A percentile compares a stretch with the other conserved stretches of the same genome.
Conservation (phyloP, 2,797 vertebrate species). For the Threskiornis aethiopicus region DNA sequence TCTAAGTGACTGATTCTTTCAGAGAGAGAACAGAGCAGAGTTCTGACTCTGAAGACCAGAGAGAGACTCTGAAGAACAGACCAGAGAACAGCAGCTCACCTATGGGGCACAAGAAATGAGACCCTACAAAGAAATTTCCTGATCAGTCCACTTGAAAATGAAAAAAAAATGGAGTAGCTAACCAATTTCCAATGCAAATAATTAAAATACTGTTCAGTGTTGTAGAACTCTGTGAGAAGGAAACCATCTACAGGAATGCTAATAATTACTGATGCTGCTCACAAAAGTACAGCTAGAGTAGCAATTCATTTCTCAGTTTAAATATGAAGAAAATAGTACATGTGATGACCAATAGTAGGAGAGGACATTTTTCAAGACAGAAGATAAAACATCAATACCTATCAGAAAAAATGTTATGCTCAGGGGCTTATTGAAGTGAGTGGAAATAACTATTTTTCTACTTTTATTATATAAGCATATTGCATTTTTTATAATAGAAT, state of each 20-base stretch:
- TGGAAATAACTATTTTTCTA: not conserved
- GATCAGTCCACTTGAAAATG: not conserved
- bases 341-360: not conserved
- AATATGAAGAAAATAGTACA: not conserved
- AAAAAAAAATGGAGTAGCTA: not conserved
- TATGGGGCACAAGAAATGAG: not conserved
- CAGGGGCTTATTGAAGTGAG: not conserved
- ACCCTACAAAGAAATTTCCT: not conserved
- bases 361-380: not conserved
- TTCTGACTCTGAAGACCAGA: too few species aligned
- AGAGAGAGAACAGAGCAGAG: too few species aligned
- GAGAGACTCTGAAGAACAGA: too few species aligned
- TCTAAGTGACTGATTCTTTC: conserved; percentile 34
- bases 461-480: not conserved
- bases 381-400: not conserved
- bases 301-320: not conserved
- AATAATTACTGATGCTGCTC: not conserved
- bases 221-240: not conserved
- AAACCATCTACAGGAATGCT: not conserved
- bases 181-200: not conserved
- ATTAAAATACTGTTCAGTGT: not conserved
- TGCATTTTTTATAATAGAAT: not conserved
- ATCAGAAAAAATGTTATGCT: not conserved
- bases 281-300: not conserved
- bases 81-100: not conserved